Base-by-base conservation (phyloP, 2,797 vertebrate species). In the Ctenochaetus hawaiiensis region DNA sequence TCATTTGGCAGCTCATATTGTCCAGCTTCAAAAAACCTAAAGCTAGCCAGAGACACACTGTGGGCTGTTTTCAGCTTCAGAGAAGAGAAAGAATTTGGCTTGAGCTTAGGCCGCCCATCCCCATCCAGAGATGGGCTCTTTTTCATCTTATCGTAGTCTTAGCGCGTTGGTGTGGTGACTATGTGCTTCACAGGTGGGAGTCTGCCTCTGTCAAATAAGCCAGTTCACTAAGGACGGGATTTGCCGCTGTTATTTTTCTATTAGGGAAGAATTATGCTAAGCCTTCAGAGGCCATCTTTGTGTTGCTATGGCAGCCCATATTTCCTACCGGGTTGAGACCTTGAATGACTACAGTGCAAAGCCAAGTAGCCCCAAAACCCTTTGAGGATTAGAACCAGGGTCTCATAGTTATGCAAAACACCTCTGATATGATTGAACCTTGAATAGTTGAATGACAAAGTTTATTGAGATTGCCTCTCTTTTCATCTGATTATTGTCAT, bases 221-320 rank as follows among this genome's bases (percentile, higher is more conserved):
- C 94, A 95, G 92, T 96, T 96, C 96, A 96, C 97, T 97, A 98
- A 98, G 97, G 96, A 97, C 89, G 90, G 96, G 96, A 98, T 98
- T 97, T 97, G 96, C 93, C 95, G 96, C 96, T 97, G 94, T 98
- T 99, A 97, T 98, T 98, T 97, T 98, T 98, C 96, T 97, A 97
- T 97, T 98, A 97, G 95, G 92, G 93, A 95, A 95, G 96, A 98
- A 98, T 98, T 97, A 97, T 96, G 95, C 96, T 98, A 97, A 97
- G 96, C 96, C 96, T 93, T 96, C 92, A 96, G 96, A 97, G 96
- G 97, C 97, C 96, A 98, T 99, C 96, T 98, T 95, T 97, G 96
- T 94, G 98, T 99, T 98, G 96, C 97, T 96, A 97, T 97, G 97
- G 97, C 94, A 99, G 97, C 97, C 95, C 93, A 96, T 96, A 97